Evolutionary conservation across 1,140 invertebrate genomes (phyloP).

Genomic region (Musca vetustissima): DNA sequence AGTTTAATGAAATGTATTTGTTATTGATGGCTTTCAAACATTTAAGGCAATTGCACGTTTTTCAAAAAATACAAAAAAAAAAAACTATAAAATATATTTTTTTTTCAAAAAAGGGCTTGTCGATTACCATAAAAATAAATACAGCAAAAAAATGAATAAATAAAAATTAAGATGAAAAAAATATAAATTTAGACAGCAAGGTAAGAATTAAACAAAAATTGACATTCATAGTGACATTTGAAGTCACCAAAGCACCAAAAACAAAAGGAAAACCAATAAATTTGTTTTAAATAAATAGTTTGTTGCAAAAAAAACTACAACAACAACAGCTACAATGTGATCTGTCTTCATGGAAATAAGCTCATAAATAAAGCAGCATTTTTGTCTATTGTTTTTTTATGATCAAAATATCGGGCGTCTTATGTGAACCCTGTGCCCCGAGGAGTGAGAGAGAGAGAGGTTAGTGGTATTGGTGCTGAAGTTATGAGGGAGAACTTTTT

Average conservation of each 20-base stretch:
- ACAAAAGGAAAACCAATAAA: conserved; percentile 7
- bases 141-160: background rate
- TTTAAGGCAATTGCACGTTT: conserved; percentile 18
- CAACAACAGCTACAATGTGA: background rate
- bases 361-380: background rate
- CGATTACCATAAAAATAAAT: background rate
- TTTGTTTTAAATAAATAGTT: conserved; percentile 7
- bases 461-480: too few species aligned
- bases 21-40: conserved; percentile 22
- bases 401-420: background rate
- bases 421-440: too few species aligned
- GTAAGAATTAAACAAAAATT: conserved; percentile 19
- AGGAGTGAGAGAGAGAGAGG: background rate
- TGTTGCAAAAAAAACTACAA: too few species aligned
- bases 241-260: background rate
- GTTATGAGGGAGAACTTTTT: too few species aligned
- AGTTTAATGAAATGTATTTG: conserved; percentile 22
- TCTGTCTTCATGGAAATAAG: background rate
- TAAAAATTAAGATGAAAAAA: background rate
- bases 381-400: background rate
- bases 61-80: background rate
- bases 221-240: conserved; percentile 23
- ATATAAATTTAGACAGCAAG: background rate
- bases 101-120: conserved; percentile 3
- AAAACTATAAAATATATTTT: too few species aligned